Evolutionary conservation across 2,888 invertebrate species (phyloP), one percentile per base, ranked within the genome.

Genomic region (Capitulum mitella): DNA sequence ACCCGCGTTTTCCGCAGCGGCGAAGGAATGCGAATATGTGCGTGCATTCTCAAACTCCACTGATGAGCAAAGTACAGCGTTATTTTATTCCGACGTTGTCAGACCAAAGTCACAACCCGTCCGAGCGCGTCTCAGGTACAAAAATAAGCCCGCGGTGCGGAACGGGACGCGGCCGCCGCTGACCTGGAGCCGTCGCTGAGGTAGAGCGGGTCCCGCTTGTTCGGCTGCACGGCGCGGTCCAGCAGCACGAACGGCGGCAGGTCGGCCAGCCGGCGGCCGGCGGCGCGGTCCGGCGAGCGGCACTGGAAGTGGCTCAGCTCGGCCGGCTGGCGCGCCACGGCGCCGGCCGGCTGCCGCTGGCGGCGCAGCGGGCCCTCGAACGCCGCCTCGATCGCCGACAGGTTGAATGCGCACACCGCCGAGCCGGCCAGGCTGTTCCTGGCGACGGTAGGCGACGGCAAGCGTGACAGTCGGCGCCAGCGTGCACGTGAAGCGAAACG

Each of bases 381-480:
- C 0, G 94, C 92, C 0, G 89, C 88, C 80, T 92, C 89, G 46
- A 97, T 92, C 0, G 94, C 89, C 0, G 92, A 89, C 87, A 96
- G 89, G 85, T 93, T 95, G 87, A 93, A 97, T 3, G 94, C 91
- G 85, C 97, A 97, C 10, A 97, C 91, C 0, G 97, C 97, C 54
- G 96, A 95, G 22, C 96, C 97, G 10, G 92, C 90, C 83, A 97
- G 94, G 84, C 94, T 92, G 85, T 95, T 95, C 78, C 81, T 82
- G 43, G 43, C 43, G 43, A 12, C 43, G 43, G 5, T 43, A 8
- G 43, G 43, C 12, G 6, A 43, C 6, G 43, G 6, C 43, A 12
- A 43, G 43, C 43, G 12, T 12, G 43, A 43, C 43, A 43, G 12
- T 43, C 43, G 43, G 43, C 43, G n/a, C n/a, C n/a, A n/a, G n/a